These are phyloP conservation scores for Chromis chromis DNA, from an alignment of 2,797 vertebrate genomes.

Conservation along the genomic window DNA sequence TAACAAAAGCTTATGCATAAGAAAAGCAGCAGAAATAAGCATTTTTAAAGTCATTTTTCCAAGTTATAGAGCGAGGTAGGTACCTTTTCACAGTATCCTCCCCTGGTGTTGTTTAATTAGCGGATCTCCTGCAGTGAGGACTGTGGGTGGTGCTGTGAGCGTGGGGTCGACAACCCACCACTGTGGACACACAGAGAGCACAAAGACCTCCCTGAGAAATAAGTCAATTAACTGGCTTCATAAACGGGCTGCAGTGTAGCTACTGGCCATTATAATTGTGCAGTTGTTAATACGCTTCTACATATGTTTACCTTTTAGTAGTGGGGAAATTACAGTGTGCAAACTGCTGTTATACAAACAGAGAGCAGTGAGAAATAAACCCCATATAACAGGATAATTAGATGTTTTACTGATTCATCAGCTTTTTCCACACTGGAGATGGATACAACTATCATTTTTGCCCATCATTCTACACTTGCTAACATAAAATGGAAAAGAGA, in stretches of 20 bases:
- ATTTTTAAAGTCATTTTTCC: background rate
- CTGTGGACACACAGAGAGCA: conserved; percentile 32
- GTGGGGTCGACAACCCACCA: conserved; percentile 24
- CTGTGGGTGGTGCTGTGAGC: conserved; percentile 33
- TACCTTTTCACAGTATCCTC: background rate
- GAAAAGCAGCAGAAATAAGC: background rate
- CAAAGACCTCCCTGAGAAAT: conserved; percentile 43
- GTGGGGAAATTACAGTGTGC: background rate
- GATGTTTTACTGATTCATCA: background rate
- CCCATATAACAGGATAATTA: background rate
- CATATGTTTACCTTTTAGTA: conserved; percentile 10
- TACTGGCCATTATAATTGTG: background rate
- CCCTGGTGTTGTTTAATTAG: conserved; percentile 59
- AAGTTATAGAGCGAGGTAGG: background rate
- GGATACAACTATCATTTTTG: background rate
- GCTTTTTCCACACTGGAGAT: too few relatives aligned
- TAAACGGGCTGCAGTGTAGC: conserved; percentile 8
- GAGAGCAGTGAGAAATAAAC: background rate
- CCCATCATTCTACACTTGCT: too few relatives aligned
- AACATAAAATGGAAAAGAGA: too few relatives aligned
- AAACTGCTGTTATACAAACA: conserved; percentile 3
- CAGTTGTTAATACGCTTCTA: background rate
- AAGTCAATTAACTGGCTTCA: conserved; percentile 44
- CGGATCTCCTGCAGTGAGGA: conserved; percentile 36
- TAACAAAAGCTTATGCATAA: background rate